Percentiles rank a stretch among this genome's conserved stretches.
These are phyloP conservation scores for Luffia ferchaultella DNA, from an alignment of 2,888 invertebrate genomes.

Conservation along the genomic window DNA sequence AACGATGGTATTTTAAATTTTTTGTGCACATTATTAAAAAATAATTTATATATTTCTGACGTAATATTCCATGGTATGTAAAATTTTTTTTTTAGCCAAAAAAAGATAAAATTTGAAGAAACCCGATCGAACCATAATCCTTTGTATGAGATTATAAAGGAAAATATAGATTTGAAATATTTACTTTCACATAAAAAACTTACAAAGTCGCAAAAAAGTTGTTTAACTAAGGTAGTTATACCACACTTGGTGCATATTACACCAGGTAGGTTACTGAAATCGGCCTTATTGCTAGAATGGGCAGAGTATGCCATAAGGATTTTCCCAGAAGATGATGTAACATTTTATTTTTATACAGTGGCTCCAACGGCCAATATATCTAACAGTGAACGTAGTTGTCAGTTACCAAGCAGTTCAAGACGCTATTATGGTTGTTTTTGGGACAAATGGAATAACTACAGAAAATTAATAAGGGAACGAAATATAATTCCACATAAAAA, in stretches of 20 bases:
- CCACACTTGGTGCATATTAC: too few relatives aligned
- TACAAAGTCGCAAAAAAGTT: not conserved
- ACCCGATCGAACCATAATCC: not conserved
- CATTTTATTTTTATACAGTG: not conserved
- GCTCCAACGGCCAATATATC: not conserved
- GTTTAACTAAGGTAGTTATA: not conserved
- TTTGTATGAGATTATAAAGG: not conserved
- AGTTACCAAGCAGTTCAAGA: not conserved
- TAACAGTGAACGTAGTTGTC: not conserved
- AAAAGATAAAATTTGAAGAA: too few relatives aligned
- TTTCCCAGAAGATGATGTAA: not conserved
- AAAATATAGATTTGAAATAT: not conserved
- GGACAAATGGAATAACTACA: not conserved
- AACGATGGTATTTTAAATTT: too few relatives aligned
- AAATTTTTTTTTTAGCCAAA: too few relatives aligned
- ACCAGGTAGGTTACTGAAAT: not conserved
- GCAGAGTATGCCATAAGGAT: not conserved
- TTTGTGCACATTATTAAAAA: too few relatives aligned
- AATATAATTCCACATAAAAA: too few relatives aligned
- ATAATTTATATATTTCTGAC: too few relatives aligned
- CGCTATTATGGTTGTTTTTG: not conserved
- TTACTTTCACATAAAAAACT: not conserved
- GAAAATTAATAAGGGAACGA: not conserved
- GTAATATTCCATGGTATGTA: too few relatives aligned
- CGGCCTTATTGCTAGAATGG: not conserved